Conservation (phyloP, 2,888 invertebrate species). For the Sarcophaga rosellei region DNA sequence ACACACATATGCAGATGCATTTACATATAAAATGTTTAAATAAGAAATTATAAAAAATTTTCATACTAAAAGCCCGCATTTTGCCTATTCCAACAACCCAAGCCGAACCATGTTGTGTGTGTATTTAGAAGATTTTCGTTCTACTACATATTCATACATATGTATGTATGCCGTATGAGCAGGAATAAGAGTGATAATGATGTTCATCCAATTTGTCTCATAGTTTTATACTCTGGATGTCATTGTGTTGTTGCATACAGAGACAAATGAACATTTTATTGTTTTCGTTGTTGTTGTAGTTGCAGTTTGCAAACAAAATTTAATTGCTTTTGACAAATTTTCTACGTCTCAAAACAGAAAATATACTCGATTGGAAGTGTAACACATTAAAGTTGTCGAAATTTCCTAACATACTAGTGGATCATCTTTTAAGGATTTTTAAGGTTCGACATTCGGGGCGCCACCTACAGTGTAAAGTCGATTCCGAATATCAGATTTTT, state of each 20-base stretch:
- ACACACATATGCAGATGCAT: not conserved
- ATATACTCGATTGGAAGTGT: not conserved
- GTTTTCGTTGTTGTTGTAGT: not conserved
- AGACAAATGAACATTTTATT: constrained; percentile 15
- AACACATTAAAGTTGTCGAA: too few species aligned
- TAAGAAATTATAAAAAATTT: constrained; percentile 1
- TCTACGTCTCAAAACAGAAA: not conserved
- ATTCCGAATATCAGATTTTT: too few species aligned
- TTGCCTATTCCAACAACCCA: not conserved
- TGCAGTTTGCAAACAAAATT: constrained; percentile 56
- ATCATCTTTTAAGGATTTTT: too few species aligned
- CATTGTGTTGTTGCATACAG: constrained; percentile 12
- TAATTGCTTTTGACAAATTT: constrained; percentile 68
- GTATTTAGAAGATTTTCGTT: not conserved
- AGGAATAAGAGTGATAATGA: constrained; percentile 13
- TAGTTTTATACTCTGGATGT: not conserved
- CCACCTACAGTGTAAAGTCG: too few species aligned
- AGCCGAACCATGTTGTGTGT: not conserved
- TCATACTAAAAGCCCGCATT: constrained; percentile 45
- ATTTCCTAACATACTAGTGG: too few species aligned
- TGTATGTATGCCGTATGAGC: not conserved
- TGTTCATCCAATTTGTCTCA: not conserved
- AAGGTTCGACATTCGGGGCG: too few species aligned
- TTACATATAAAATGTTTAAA: not conserved
- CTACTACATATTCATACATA: not conserved